A percentile compares a stretch with the other conserved stretches of the same genome.
These are phyloP conservation scores for Leptopilina syphax DNA, from an alignment of 2,888 invertebrate species.

Conservation along the genomic window DNA sequence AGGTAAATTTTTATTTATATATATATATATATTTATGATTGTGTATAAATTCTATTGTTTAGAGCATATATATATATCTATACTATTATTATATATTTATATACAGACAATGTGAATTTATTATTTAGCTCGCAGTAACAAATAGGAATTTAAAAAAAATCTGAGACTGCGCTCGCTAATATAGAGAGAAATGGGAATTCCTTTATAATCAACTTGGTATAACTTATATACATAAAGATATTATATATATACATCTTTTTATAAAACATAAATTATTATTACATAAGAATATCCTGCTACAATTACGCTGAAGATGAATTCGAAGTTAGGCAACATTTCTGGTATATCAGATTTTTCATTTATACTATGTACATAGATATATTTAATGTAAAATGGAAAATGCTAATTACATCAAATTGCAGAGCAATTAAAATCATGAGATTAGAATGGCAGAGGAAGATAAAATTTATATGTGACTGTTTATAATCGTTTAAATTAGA, in stretches of 20 bases:
- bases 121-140: conserved; percentile 8
- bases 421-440: conserved; percentile 26
- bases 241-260: conserved; percentile 19
- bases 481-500: not conserved
- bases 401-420: conserved; percentile 30
- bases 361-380: too few relatives aligned
- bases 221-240: too few relatives aligned
- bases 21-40: too few relatives aligned
- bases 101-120: too few relatives aligned
- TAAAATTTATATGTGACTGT: conserved; percentile 4
- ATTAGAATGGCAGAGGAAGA: not conserved
- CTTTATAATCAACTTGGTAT: not conserved
- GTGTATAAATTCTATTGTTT: not conserved
- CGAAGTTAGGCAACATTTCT: conserved; percentile 28
- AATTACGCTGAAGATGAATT: conserved; percentile 40
- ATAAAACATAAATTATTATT: conserved; percentile 32
- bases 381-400: conserved; percentile 22
- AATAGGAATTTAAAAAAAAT: not conserved
- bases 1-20: too few relatives aligned
- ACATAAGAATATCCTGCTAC: not conserved
- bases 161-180: not conserved
- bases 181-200: not conserved
- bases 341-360: conserved; percentile 30
- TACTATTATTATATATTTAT: too few relatives aligned
- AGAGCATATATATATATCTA: too few relatives aligned